Evolutionary conservation across 2,888 invertebrate species (phyloP).

Genomic region (Poecilus cupreus): DNA sequence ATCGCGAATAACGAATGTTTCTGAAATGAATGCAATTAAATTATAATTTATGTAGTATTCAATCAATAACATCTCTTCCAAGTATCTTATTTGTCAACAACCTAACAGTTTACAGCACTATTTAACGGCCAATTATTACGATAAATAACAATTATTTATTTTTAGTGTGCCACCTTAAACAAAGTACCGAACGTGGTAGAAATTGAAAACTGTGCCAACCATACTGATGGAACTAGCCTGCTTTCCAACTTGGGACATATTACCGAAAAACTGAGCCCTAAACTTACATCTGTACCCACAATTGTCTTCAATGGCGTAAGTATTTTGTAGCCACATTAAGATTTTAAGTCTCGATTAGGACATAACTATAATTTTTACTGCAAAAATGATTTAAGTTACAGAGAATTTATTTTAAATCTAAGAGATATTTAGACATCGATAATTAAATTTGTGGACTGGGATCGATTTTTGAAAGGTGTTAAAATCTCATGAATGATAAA

Average conservation of each 20-base stretch:
- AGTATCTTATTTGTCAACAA: no score
- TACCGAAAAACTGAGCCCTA: slow-evolving; percentile 75
- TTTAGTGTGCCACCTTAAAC: slow-evolving; percentile 71
- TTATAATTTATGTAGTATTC: no score
- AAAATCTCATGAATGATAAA: no score
- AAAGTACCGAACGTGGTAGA: slow-evolving; percentile 71
- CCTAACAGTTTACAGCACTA: no score
- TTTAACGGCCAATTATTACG: no score
- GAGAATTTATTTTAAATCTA: no score
- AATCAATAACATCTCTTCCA: no score
- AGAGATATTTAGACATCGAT: no score
- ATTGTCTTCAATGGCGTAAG: slow-evolving; percentile 79
- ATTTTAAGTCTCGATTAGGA: background rate
- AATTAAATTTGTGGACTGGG: background rate
- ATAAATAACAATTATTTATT: slow-evolving; percentile 15
- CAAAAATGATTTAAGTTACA: no score
- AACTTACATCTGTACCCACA: slow-evolving; percentile 80
- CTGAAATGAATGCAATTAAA: no score
- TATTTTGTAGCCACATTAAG: background rate
- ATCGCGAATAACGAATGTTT: no score
- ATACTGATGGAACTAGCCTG: slow-evolving; percentile 70
- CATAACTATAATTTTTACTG: background rate
- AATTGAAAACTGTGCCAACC: slow-evolving; percentile 74
- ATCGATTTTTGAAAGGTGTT: no score
- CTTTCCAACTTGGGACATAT: slow-evolving; percentile 76